phyloP scores from a whole-genome alignment of 2,888 invertebrate species.

The Cantharis flavilabris region DNA sequence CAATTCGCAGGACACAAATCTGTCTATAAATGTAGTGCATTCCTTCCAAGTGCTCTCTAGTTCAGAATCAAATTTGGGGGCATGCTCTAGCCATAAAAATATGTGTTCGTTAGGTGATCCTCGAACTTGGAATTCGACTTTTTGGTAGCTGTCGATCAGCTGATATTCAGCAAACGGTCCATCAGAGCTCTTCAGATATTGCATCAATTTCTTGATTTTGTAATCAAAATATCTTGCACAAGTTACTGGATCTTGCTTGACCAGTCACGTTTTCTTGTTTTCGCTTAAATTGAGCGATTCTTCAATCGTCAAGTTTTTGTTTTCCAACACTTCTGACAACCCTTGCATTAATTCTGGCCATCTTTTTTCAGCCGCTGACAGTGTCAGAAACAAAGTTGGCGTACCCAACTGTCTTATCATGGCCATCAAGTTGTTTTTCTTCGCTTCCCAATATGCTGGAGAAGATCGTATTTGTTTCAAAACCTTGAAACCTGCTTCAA shows the following conservation, averaged over 20 bases:
- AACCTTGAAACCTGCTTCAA: neutral
- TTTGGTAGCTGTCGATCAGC: constrained; percentile 20
- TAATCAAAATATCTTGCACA: neutral
- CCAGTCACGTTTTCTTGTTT: neutral
- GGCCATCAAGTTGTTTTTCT: neutral
- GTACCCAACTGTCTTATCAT: neutral
- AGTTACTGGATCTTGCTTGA: neutral
- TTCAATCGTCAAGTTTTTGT: neutral
- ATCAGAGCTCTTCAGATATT: neutral
- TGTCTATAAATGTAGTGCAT: constrained; percentile 25
- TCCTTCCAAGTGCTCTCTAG: neutral
- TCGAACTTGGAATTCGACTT: constrained; percentile 39
- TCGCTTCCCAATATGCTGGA: neutral
- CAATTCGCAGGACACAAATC: constrained; percentile 33
- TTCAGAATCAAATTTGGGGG: constrained; percentile 1
- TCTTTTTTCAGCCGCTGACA: neutral
- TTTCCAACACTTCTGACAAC: neutral
- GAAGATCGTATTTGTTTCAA: neutral
- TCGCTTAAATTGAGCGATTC: neutral
- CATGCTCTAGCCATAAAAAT: constrained; percentile 25
- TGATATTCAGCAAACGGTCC: too few relatives aligned
- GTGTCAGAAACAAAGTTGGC: neutral
- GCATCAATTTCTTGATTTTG: neutral
- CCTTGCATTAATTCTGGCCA: neutral
- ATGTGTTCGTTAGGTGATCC: constrained; percentile 32